Percentiles rank a stretch among this genome's conserved stretches.
These are phyloP conservation scores for Toxotes lorentzi DNA, from an alignment of 2,797 vertebrate genomes.

Conservation along the genomic window DNA sequence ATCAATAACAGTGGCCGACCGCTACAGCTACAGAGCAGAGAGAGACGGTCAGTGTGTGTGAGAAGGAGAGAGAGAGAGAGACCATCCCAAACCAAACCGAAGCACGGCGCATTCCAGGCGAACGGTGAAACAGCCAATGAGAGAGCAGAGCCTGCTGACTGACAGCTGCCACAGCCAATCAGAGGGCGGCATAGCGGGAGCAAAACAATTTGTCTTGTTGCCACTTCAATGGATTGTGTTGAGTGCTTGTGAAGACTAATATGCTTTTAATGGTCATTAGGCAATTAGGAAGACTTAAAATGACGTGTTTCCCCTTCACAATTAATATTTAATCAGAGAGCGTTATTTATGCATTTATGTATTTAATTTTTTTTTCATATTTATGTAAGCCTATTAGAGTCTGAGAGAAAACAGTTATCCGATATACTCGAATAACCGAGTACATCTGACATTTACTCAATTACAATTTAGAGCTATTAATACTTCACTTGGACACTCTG, in stretches of 20 bases:
- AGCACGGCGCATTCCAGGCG: constrained; percentile 48
- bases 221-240: constrained; percentile 65
- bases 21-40: constrained; percentile 1
- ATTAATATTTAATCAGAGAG: too few species aligned
- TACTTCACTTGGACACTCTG: background rate
- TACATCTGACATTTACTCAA: background rate
- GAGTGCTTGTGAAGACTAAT: background rate
- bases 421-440: too few species aligned
- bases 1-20: constrained; percentile 54
- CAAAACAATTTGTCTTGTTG: background rate
- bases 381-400: too few species aligned
- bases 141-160: background rate
- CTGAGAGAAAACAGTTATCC: too few species aligned
- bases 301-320: fast-evolving
- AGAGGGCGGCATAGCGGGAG: background rate
- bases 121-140: constrained; percentile 68
- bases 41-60: constrained; percentile 1
- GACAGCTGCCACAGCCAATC: constrained; percentile 63
- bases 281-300: background rate
- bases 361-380: too few species aligned
- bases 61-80: constrained; percentile 1
- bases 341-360: too few species aligned
- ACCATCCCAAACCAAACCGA: constrained; percentile 49
- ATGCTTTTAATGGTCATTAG: background rate
- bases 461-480: background rate